phyloP scores from a whole-genome alignment of 2,113 vertebrate genomes.

The Marmota monax region DNA sequence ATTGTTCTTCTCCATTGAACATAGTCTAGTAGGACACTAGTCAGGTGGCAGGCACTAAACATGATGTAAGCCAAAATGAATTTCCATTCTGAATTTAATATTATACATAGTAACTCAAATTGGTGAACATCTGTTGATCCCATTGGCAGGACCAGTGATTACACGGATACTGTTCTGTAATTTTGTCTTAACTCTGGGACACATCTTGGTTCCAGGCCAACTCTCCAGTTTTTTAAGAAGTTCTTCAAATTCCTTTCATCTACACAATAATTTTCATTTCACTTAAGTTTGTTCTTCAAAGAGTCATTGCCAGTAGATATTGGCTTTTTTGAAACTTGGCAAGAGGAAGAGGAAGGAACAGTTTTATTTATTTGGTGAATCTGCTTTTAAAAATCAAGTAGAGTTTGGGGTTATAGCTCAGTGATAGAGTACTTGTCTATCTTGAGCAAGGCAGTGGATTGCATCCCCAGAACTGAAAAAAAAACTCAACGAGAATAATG shows the following conservation, averaged over 20 bases:
- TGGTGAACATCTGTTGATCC: not conserved
- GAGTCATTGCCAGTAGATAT: not conserved
- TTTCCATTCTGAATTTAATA: not conserved
- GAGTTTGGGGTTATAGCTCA: no score
- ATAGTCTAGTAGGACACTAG: not conserved
- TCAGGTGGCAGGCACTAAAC: not conserved
- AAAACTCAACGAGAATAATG: not conserved
- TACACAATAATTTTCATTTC: not conserved
- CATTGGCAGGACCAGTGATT: not conserved
- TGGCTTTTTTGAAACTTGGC: not conserved
- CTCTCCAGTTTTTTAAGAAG: not conserved
- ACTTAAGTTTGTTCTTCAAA: not conserved
- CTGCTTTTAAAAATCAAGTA: not conserved
- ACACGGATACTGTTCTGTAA: not conserved
- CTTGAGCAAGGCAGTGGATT: no score
- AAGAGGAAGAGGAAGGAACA: not conserved
- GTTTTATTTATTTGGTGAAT: not conserved
- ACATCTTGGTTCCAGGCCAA: not conserved
- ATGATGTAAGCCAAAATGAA: not conserved
- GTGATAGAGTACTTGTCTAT: no score
- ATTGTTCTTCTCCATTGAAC: not conserved
- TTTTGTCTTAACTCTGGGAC: not conserved
- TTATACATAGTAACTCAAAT: not conserved
- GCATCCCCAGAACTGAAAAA: no score
- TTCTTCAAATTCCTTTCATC: not conserved